Base-by-base conservation (phyloP, 2,113 vertebrate species). In the Lasiurus borealis region DNA sequence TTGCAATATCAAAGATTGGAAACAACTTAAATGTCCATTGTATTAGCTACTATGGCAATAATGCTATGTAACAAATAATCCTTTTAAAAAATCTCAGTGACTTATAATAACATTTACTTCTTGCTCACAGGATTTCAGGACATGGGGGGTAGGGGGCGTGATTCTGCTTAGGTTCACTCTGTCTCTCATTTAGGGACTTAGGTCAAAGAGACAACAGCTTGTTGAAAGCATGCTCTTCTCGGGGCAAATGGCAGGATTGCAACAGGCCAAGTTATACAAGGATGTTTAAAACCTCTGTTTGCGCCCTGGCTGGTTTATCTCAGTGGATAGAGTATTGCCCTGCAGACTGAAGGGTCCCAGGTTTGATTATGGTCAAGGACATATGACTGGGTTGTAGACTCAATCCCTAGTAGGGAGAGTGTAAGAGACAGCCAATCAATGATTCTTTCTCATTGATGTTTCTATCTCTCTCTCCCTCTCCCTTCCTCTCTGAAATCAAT, bases 41-140 rank as follows among this genome's bases (percentile, higher is more conserved):
- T 94, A 77, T 90, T 48, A 64, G 69, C 48, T 78, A 57, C 25
- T 21, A 5, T 13, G 50, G 27, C 71, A 84, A 23, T 85, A 52
- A 69, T 75, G 34, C 48, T 73, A 27, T 9, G n/a, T 91, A 89
- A 93, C 54, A 85, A 95, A 75, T 25, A 90, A 57, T 34, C 27
- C 59, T 52, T 18, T 18, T 18, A 71, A 48, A 78, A n/a, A 7
- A 18, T 44, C 34, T 90, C 81, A 29, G 48, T 83, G 57, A 25
- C 31, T 85, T 84, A 64, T 19, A 86, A 71, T 7, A 64, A 31
- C 6, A 50, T 68, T 62, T 71, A 44, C 10, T 83, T 29, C n/a
- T 80, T 88, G 34, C 27, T 52, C 34, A 18, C 16, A 50, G 46
- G 80, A 57, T 50, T 68, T 10, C 31, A 86, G 31, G n/a, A 50